Percentiles rank a stretch among this genome's conserved stretches.
Evolutionary conservation across 2,797 vertebrate genomes (phyloP).

Genomic region (Pteropus rufus): DNA sequence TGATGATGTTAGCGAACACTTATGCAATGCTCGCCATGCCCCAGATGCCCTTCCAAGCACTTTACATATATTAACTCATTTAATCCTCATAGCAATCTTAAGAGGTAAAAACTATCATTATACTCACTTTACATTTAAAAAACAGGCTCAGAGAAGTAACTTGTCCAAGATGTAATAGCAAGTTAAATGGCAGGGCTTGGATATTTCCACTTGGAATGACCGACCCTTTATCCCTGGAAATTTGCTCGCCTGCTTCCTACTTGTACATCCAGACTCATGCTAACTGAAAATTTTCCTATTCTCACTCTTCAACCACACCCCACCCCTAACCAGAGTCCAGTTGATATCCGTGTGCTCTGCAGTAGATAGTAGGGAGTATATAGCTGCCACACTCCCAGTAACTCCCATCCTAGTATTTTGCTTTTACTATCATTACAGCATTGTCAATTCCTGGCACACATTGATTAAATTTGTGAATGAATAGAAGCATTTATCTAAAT

Average conservation of each 20-base stretch:
- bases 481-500: neutral
- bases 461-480: neutral
- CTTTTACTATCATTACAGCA: neutral
- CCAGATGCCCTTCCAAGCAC: neutral
- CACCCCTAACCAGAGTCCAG: neutral
- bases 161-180: neutral
- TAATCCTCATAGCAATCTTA: neutral
- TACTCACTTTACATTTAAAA: neutral
- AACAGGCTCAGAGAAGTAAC: neutral
- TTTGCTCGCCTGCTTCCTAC: neutral
- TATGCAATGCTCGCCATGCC: accelerated
- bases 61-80: neutral
- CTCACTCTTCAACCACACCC: neutral
- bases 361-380: neutral
- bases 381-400: accelerated
- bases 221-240: neutral
- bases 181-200: neutral
- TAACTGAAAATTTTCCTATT: neutral
- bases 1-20: neutral
- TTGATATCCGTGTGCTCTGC: accelerated
- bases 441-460: neutral
- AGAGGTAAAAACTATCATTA: neutral
- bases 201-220: neutral
- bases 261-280: neutral
- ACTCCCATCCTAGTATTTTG: neutral